These are phyloP conservation scores for Pipistrellus pygmaeus DNA, from an alignment of 2,797 vertebrate species.

Conservation along the genomic window DNA sequence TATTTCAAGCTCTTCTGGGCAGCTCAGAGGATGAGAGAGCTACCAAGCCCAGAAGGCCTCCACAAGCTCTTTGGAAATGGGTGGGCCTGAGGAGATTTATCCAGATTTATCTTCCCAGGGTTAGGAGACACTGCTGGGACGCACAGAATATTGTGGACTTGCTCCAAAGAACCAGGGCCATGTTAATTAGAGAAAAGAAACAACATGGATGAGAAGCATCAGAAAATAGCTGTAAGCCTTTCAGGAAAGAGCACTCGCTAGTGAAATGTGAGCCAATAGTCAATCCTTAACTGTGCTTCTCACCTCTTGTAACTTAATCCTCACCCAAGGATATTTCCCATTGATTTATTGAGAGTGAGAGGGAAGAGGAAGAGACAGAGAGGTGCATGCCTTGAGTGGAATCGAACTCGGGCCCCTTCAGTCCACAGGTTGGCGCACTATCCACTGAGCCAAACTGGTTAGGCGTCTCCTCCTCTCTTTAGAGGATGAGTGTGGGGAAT, in stretches of 20 bases:
- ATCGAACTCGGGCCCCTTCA: too few relatives aligned
- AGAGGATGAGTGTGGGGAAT: neutral
- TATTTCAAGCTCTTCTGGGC: neutral
- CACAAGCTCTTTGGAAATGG: neutral
- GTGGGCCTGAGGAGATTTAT: neutral
- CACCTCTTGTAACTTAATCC: neutral
- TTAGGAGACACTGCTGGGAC: neutral
- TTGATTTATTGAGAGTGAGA: too few relatives aligned
- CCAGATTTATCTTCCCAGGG: neutral
- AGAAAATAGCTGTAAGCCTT: neutral
- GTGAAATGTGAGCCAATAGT: neutral
- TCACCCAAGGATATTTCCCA: too few relatives aligned
- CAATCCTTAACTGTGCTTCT: neutral
- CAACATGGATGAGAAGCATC: neutral
- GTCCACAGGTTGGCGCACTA: too few relatives aligned
- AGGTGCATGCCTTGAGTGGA: too few relatives aligned
- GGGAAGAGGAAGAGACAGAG: too few relatives aligned
- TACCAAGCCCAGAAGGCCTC: neutral
- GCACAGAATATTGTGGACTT: neutral
- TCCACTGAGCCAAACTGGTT: too few relatives aligned
- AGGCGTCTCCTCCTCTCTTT: too few relatives aligned
- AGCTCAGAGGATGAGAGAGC: neutral
- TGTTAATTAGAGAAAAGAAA: constrained; percentile 6
- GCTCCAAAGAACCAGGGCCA: neutral
- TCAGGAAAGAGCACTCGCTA: neutral